Evolutionary conservation across 2,113 vertebrate species (phyloP).

Genomic region (Strix aluco): DNA sequence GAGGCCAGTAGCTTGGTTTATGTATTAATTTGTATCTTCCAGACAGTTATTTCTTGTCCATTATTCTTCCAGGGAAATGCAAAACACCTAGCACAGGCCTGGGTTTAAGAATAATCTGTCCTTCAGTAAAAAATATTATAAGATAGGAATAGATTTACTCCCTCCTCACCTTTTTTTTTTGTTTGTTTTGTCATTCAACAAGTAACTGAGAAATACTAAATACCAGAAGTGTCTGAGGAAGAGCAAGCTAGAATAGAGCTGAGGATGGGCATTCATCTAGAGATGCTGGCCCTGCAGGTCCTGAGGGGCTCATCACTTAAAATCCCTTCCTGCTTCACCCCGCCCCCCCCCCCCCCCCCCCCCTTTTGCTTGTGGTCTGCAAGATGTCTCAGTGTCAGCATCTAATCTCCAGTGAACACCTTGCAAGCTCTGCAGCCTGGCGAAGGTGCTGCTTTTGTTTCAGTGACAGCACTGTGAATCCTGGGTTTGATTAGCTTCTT

Average conservation of each 20-base stretch:
- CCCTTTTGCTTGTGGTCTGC: neutral
- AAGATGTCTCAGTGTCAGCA: neutral
- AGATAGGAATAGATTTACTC: neutral
- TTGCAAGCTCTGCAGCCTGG: neutral
- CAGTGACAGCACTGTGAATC: neutral
- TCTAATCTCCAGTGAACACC: neutral
- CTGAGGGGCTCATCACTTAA: neutral
- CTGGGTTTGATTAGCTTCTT: neutral
- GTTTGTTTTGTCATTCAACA: neutral
- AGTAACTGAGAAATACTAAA: neutral
- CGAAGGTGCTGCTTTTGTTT: neutral
- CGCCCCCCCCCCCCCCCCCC: fast-evolving
- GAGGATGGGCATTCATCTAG: neutral
- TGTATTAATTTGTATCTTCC: neutral
- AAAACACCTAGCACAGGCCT: neutral
- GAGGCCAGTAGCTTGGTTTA: neutral
- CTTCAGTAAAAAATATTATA: neutral
- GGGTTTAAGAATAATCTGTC: neutral
- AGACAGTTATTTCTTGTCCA: neutral
- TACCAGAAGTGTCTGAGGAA: neutral
- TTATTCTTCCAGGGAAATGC: neutral
- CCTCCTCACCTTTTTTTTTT: neutral
- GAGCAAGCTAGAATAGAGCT: neutral
- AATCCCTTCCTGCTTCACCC: neutral
- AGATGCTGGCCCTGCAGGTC: neutral